These are phyloP conservation scores for Philantomba maxwellii DNA, from an alignment of 2,113 vertebrate species.

Conservation along the genomic window DNA sequence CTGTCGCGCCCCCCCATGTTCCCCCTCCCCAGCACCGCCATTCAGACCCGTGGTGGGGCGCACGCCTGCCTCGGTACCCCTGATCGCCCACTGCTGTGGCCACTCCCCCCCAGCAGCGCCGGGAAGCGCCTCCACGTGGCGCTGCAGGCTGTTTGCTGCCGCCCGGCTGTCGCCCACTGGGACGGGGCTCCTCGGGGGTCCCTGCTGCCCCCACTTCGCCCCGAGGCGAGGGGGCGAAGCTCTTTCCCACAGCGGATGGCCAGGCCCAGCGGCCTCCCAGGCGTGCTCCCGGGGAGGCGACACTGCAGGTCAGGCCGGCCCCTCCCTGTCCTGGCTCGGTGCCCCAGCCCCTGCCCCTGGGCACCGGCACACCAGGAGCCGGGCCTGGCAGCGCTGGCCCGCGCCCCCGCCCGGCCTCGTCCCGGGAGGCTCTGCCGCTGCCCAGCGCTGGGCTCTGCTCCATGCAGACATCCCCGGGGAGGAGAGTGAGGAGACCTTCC, in stretches of 20 bases:
- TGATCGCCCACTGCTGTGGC: background rate
- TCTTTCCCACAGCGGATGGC: too few species aligned
- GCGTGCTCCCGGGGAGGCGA: rapidly evolving
- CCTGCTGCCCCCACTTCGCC: background rate
- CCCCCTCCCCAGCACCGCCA: too few species aligned
- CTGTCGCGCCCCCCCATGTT: rapidly evolving
- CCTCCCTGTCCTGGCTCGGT: background rate
- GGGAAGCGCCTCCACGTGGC: background rate
- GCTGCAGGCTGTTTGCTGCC: background rate
- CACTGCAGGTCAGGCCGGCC: background rate
- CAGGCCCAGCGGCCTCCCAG: background rate
- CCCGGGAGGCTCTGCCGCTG: background rate
- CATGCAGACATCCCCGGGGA: background rate
- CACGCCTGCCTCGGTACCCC: background rate
- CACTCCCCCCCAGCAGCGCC: background rate
- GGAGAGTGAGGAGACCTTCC: background rate
- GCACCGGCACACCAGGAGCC: background rate
- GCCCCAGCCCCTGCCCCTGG: background rate
- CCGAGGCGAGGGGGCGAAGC: background rate
- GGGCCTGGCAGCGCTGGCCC: background rate
- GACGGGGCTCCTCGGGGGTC: background rate
- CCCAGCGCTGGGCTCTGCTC: background rate
- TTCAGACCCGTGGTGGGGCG: rapidly evolving
- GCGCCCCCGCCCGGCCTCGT: background rate
- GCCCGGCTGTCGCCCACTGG: rapidly evolving